Percentiles rank a stretch among this genome's conserved stretches.
phyloP scores from a whole-genome alignment of 1,140 invertebrate species.

The Microplitis demolitor region DNA sequence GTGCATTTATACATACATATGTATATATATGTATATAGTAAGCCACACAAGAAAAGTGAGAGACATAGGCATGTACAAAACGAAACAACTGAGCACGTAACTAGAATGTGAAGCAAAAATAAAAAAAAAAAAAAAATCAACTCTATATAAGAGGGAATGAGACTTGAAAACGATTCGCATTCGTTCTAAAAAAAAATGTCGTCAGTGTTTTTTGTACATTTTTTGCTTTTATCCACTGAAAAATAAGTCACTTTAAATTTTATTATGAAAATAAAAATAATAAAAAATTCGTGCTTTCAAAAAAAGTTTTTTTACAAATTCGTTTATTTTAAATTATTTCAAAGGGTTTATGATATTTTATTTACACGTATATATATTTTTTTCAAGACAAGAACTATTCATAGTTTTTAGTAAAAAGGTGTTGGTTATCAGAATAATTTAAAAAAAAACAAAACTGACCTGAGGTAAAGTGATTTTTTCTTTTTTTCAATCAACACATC shows the following conservation, averaged over 20 bases:
- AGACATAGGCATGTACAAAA: slow-evolving; percentile 32
- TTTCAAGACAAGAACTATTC: too few species aligned
- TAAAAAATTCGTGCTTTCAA: too few species aligned
- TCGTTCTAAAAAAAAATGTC: slow-evolving; percentile 10
- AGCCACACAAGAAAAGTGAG: not conserved
- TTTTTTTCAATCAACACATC: too few species aligned
- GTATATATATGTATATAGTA: not conserved
- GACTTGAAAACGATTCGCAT: slow-evolving; percentile 51
- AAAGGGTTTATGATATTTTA: too few species aligned
- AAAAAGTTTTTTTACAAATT: too few species aligned
- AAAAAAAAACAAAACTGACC: too few species aligned
- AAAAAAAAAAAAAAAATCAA: slow-evolving; percentile 41
- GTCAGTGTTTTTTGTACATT: slow-evolving; percentile 1
- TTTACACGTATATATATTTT: too few species aligned
- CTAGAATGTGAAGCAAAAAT: slow-evolving; percentile 52
- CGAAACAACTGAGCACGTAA: slow-evolving; percentile 45
- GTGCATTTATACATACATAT: too few species aligned
- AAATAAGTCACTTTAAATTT: not conserved
- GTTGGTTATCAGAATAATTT: too few species aligned
- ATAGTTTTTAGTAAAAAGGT: too few species aligned
- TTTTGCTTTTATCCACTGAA: not conserved
- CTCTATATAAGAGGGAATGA: slow-evolving; percentile 29
- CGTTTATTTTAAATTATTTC: too few species aligned
- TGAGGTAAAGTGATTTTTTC: too few species aligned
- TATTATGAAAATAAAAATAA: not conserved